These are phyloP conservation scores for Ochropleura plecta DNA, from an alignment of 2,888 invertebrate species.

Conservation along the genomic window DNA sequence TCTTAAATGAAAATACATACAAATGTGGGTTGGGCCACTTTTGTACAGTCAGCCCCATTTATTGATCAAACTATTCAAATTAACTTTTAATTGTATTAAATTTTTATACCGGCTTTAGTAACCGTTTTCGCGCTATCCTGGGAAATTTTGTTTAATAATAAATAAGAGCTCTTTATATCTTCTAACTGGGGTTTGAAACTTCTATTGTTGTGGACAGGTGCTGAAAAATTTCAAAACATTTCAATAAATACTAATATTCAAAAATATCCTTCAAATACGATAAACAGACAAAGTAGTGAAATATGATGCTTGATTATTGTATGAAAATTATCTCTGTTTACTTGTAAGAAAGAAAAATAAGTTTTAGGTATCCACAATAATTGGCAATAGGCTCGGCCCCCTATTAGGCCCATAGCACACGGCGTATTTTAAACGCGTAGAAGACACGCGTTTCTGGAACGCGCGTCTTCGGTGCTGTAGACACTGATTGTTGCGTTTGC, in stretches of 20 bases:
- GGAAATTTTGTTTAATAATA: conserved; percentile 75
- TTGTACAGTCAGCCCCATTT: conserved; percentile 44
- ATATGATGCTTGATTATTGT: neutral
- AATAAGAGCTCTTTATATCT: conserved; percentile 84
- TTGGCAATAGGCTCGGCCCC: too few relatives aligned
- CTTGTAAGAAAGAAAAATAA: neutral
- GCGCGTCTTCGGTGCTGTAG: too few relatives aligned
- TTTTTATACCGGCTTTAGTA: conserved; percentile 62
- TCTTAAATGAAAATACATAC: conserved; percentile 52
- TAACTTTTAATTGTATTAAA: conserved; percentile 22
- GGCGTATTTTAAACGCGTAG: too few relatives aligned
- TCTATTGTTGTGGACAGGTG: conserved; percentile 64
- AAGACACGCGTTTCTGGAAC: too few relatives aligned
- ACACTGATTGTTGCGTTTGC: too few relatives aligned
- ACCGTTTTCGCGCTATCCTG: conserved; percentile 54
- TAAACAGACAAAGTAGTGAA: neutral
- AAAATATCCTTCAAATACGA: neutral
- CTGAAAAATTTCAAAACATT: conserved; percentile 69
- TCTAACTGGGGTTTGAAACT: conserved; percentile 83
- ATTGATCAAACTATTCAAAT: conserved; percentile 41
- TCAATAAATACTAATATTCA: conserved; percentile 15
- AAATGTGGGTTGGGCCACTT: conserved; percentile 59
- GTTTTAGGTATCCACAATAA: neutral
- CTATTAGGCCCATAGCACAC: too few relatives aligned
- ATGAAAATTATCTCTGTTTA: neutral